Evolutionary conservation across 2,888 invertebrate genomes (phyloP).

Genomic region (Yponomeuta cagnagella): DNA sequence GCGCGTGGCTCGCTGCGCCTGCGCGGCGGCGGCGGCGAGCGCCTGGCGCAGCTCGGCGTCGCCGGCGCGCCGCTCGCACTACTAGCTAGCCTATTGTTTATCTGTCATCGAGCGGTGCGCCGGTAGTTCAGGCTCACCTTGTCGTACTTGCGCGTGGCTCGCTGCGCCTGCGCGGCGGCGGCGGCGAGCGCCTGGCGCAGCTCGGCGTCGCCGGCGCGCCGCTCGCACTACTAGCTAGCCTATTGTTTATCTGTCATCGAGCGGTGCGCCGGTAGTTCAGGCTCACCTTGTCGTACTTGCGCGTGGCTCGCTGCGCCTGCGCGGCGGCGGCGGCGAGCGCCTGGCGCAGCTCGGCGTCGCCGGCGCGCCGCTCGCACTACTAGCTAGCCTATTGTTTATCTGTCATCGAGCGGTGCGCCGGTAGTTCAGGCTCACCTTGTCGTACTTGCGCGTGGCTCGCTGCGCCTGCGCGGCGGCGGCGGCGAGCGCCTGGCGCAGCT

Average conservation of each 20-base stretch:
- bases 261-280: too few relatives aligned
- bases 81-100: too few relatives aligned
- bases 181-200: conserved; percentile 82
- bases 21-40: conserved; percentile 83
- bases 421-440: conserved; percentile 38
- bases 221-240: conserved; percentile 64
- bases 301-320: conserved; percentile 83
- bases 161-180: conserved; percentile 84
- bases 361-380: conserved; percentile 64
- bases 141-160: conserved; percentile 83
- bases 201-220: conserved; percentile 27
- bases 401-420: too few relatives aligned
- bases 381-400: too few relatives aligned
- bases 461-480: conserved; percentile 83
- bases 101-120: too few relatives aligned
- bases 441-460: conserved; percentile 85
- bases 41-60: conserved; percentile 75
- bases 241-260: too few relatives aligned
- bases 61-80: conserved; percentile 64
- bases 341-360: conserved; percentile 69
- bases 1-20: conserved; percentile 84
- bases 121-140: conserved; percentile 34
- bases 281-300: conserved; percentile 78
- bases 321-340: conserved; percentile 84
- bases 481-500: conserved; percentile 82